Conservation (phyloP, 2,888 invertebrate species). For the Aporophyla nigra region DNA sequence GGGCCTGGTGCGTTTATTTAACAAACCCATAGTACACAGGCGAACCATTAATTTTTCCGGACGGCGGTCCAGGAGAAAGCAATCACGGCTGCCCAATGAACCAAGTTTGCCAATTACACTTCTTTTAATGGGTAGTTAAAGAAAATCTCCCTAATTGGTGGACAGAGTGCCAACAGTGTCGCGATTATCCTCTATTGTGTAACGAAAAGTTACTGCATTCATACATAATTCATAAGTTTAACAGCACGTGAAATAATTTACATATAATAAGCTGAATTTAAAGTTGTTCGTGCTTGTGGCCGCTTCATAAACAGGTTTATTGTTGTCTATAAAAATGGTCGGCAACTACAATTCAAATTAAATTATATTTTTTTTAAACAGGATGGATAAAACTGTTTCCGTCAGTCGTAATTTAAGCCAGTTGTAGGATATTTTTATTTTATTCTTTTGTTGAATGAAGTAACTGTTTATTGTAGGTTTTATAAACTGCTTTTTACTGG, state of each 20-base stretch:
- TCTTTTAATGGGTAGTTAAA: conserved; percentile 85
- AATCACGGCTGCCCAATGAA: conserved; percentile 85
- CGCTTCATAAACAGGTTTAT: conserved; percentile 40
- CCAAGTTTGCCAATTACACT: conserved; percentile 86
- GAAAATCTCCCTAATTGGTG: conserved; percentile 83
- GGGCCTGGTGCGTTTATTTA: conserved; percentile 68
- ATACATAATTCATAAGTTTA: conserved; percentile 74
- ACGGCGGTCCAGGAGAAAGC: conserved; percentile 79
- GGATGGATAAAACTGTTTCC: conserved; percentile 40
- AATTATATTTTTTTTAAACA: conserved; percentile 55
- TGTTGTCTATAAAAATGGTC: conserved; percentile 54
- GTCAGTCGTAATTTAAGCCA: conserved; percentile 16
- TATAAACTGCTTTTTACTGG: conserved; percentile 3
- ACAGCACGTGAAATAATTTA: conserved; percentile 64
- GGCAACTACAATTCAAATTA: conserved; percentile 36
- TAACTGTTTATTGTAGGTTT: conserved; percentile 34
- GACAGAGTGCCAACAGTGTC: conserved; percentile 76
- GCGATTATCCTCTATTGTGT: conserved; percentile 68
- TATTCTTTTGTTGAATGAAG: conserved; percentile 20
- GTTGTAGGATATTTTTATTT: conserved; percentile 24
- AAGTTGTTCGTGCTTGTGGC: conserved; percentile 45
- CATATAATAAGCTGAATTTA: conserved; percentile 60
- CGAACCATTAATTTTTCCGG: conserved; percentile 82
- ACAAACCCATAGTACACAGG: conserved; percentile 76
- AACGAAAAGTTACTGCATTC: conserved; percentile 71